These are phyloP conservation scores for Spongilla lacustris DNA, from an alignment of 37 sponge, comb jelly and placozoan genomes.

Conservation along the genomic window DNA sequence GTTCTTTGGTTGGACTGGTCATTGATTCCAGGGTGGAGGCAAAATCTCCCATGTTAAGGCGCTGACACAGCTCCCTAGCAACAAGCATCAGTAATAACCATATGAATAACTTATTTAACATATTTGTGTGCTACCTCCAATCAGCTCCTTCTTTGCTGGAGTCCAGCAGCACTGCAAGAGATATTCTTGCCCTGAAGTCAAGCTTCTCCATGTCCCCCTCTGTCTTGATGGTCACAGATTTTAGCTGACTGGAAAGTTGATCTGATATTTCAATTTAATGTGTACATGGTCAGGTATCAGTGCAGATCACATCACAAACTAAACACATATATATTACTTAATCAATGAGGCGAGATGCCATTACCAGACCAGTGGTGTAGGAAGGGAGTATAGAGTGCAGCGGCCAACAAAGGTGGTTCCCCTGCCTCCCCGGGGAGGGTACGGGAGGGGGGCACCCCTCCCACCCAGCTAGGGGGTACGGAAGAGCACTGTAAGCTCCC, in stretches of 20 bases:
- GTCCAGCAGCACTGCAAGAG: conserved; percentile 71
- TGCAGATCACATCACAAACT: background rate
- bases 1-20: conserved; percentile 72
- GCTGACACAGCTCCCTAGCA: conserved; percentile 31
- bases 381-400: too few relatives aligned
- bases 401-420: too few relatives aligned
- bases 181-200: conserved; percentile 43
- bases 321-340: background rate
- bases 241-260: conserved; percentile 32
- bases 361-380: too few relatives aligned
- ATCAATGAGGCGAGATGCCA: too few relatives aligned
- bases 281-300: too few relatives aligned
- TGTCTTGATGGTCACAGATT: conserved; percentile 48
- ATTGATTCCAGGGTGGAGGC: conserved; percentile 46
- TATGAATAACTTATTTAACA: too few relatives aligned
- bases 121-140: conserved; percentile 28
- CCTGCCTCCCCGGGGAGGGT: too few relatives aligned
- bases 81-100: background rate
- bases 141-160: conserved; percentile 24
- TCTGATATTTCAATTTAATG: conserved; percentile 20
- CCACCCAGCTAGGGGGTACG: too few relatives aligned
- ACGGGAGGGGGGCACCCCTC: too few relatives aligned
- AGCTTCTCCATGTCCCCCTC: conserved; percentile 53
- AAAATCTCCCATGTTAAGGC: conserved; percentile 33
- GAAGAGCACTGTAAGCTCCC: too few relatives aligned